phyloP scores from a whole-genome alignment of 2,113 vertebrate genomes.

The Eolophus roseicapilla region DNA sequence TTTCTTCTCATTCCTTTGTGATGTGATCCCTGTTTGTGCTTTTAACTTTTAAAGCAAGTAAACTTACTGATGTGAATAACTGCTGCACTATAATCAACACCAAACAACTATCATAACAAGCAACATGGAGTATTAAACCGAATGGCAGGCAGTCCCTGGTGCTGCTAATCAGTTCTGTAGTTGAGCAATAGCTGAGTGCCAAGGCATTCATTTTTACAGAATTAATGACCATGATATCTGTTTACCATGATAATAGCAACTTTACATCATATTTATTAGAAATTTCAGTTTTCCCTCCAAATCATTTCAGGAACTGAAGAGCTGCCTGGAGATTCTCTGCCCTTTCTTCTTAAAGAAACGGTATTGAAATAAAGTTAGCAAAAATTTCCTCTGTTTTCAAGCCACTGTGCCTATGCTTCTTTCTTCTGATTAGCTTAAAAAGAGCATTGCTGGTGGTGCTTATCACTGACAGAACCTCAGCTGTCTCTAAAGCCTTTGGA shows the following conservation, averaged over 20 bases:
- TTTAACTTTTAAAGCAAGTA: background rate
- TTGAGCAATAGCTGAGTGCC: background rate
- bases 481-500: background rate
- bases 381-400: background rate
- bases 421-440: background rate
- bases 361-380: background rate
- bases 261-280: conserved; percentile 18
- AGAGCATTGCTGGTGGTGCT: background rate
- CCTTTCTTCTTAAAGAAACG: background rate
- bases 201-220: conserved; percentile 2
- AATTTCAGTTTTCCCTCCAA: background rate
- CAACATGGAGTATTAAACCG: background rate
- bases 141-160: background rate
- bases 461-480: background rate
- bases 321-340: background rate
- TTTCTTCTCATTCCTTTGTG: background rate
- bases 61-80: background rate
- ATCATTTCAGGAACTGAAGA: background rate
- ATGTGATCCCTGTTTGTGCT: background rate
- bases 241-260: background rate
- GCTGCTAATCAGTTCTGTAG: background rate
- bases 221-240: conserved; percentile 18
- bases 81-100: background rate
- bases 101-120: background rate
- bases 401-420: background rate